A percentile compares a stretch with the other conserved stretches of the same genome.
Conservation (phyloP, 1,140 invertebrate genomes). For the Agraylea sexmaculata region DNA sequence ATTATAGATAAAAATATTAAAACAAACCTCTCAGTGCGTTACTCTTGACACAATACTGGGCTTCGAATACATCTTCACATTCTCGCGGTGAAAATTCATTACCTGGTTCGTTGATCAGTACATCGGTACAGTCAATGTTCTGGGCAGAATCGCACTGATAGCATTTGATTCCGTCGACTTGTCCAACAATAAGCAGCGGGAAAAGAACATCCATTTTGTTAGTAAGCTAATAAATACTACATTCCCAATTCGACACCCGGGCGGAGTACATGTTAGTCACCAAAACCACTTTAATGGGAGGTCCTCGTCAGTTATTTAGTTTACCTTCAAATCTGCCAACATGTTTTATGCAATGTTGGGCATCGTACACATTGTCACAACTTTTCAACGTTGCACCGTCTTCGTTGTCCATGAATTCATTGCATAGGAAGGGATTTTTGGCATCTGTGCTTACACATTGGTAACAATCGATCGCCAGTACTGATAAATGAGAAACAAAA, state of each 20-base stretch:
- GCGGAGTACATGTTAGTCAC: too few relatives aligned
- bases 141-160: slow-evolving; percentile 69
- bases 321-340: slow-evolving; percentile 87
- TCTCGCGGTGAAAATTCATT: slow-evolving; percentile 44
- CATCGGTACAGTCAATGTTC: slow-evolving; percentile 64
- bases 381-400: slow-evolving; percentile 52
- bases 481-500: slow-evolving; percentile 33
- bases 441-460: slow-evolving; percentile 78
- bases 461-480: slow-evolving; percentile 65
- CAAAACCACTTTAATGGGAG: too few relatives aligned
- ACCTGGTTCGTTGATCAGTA: slow-evolving; percentile 49
- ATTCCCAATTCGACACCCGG: slow-evolving; percentile 5
- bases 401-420: slow-evolving; percentile 65
- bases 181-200: slow-evolving; percentile 12
- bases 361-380: slow-evolving; percentile 70
- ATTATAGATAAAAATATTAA: too few relatives aligned
- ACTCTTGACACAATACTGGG: slow-evolving; percentile 77
- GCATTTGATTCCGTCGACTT: slow-evolving; percentile 54
- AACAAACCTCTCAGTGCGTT: slow-evolving; percentile 42
- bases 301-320: background rate
- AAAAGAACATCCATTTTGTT: slow-evolving; percentile 12
- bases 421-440: slow-evolving; percentile 71
- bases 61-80: slow-evolving; percentile 67
- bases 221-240: too few relatives aligned
- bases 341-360: slow-evolving; percentile 87